Percentiles rank a stretch among this genome's conserved stretches.
These are phyloP conservation scores for Acropora yongei DNA, from an alignment of 64 coral and sea anemone species.

Conservation along the genomic window DNA sequence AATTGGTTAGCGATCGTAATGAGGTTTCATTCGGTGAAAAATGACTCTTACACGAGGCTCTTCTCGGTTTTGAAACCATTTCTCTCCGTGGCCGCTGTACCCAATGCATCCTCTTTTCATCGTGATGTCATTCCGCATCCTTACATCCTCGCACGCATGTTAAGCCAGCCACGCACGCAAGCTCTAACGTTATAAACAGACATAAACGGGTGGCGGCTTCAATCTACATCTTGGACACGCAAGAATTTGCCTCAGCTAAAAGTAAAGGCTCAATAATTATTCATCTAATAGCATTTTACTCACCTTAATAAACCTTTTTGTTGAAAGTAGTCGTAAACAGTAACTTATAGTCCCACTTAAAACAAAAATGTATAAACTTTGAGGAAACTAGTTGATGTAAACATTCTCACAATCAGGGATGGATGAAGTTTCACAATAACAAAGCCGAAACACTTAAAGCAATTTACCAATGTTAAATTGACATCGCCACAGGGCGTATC, in stretches of 20 bases:
- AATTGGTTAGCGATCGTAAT: too few species aligned
- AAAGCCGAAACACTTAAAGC: not conserved
- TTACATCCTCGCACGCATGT: not conserved
- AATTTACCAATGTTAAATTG: not conserved
- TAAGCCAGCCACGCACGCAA: not conserved
- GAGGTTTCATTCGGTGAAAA: constrained; percentile 15
- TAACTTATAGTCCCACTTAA: constrained; percentile 5
- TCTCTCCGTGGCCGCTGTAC: too few species aligned
- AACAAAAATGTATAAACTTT: constrained; percentile 15
- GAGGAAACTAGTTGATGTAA: not conserved
- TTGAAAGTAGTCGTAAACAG: not conserved
- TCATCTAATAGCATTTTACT: constrained; percentile 3
- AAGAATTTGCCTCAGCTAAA: constrained; percentile 14
- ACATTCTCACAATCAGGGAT: not conserved
- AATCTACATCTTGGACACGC: constrained; percentile 12
- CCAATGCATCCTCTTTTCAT: too few species aligned
- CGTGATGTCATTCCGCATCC: too few species aligned
- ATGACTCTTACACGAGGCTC: too few species aligned
- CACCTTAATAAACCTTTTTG: not conserved
- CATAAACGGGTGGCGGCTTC: not conserved
- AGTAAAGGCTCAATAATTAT: constrained; percentile 1
- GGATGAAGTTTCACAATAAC: constrained; percentile 9
- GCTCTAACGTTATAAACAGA: not conserved
- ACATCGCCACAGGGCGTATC: not conserved
- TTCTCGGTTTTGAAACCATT: too few species aligned